phyloP scores from a whole-genome alignment of 1,140 invertebrate genomes.

The Dufourea novaeangliae region DNA sequence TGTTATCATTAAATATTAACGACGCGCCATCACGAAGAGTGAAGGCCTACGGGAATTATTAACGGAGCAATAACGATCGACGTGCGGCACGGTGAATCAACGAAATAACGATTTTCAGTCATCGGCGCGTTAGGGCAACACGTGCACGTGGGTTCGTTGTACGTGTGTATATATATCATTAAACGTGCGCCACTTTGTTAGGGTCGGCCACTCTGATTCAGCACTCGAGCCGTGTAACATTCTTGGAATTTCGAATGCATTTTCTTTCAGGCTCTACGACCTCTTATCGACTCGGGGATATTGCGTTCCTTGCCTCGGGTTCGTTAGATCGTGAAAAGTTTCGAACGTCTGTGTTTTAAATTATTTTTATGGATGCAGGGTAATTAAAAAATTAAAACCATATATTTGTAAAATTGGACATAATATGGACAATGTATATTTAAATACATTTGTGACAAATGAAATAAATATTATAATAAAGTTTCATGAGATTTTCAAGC shows the following conservation, averaged over 20 bases:
- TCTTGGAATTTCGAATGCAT: slow-evolving; percentile 14
- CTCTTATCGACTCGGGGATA: not conserved
- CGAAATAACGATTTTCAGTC: slow-evolving; percentile 77
- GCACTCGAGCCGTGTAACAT: not conserved
- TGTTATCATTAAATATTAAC: slow-evolving; percentile 66
- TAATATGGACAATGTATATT: too few species aligned
- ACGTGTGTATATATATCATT: slow-evolving; percentile 44
- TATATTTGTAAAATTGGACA: too few species aligned
- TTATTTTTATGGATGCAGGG: too few species aligned
- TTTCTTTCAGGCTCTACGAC: not conserved
- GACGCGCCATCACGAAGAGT: slow-evolving; percentile 64
- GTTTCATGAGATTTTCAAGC: too few species aligned
- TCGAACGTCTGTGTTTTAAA: too few species aligned
- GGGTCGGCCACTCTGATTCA: slow-evolving; percentile 11
- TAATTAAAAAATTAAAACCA: too few species aligned
- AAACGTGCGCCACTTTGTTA: slow-evolving; percentile 45
- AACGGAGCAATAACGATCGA: slow-evolving; percentile 65
- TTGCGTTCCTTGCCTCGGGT: not conserved
- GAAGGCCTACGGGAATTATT: slow-evolving; percentile 66
- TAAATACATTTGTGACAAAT: too few species aligned
- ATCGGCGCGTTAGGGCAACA: slow-evolving; percentile 61
- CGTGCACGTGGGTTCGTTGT: slow-evolving; percentile 65
- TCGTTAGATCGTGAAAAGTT: too few species aligned
- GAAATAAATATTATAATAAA: too few species aligned
- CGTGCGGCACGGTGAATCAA: slow-evolving; percentile 64